Conservation (phyloP, 2,113 vertebrate genomes). For the Stegastes partitus region DNA sequence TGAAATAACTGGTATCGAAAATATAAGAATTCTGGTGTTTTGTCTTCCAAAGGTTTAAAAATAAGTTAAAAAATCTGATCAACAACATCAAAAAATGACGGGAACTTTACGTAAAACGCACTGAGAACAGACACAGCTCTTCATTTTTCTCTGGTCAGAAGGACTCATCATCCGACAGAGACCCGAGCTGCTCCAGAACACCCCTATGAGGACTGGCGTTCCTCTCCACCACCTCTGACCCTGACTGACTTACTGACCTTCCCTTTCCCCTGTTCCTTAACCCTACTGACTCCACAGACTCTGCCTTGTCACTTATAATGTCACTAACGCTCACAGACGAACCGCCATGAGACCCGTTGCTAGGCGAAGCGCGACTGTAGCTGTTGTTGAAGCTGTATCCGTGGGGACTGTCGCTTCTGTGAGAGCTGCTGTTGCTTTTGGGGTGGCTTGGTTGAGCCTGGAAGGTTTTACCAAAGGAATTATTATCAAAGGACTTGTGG, state of each 20-base stretch:
- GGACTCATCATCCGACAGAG: slow-evolving; percentile 52
- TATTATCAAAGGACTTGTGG: slow-evolving; percentile 53
- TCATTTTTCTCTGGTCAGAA: slow-evolving; percentile 42
- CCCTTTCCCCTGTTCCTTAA: slow-evolving; percentile 30
- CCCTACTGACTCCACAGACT: slow-evolving; percentile 47
- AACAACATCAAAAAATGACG: neutral
- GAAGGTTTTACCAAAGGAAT: slow-evolving; percentile 46
- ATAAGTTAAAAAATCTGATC: neutral
- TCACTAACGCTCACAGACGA: slow-evolving; percentile 59
- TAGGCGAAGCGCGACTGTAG: slow-evolving; percentile 46
- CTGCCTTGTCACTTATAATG: slow-evolving; percentile 57
- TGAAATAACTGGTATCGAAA: neutral
- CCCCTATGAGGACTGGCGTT: slow-evolving; percentile 21
- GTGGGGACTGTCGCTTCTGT: slow-evolving; percentile 58
- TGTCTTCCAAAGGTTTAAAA: neutral
- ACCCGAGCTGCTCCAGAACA: slow-evolving; percentile 45
- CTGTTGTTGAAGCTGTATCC: slow-evolving; percentile 55
- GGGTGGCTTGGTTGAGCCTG: slow-evolving; percentile 19
- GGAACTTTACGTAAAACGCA: neutral
- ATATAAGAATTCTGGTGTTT: neutral
- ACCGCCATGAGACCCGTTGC: slow-evolving; percentile 46
- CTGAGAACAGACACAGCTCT: neutral
- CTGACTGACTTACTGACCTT: slow-evolving; percentile 34
- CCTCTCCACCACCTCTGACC: slow-evolving; percentile 49
- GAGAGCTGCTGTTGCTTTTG: slow-evolving; percentile 41